Conservation (phyloP, 1,140 invertebrate species). For the Zophobas atratus region DNA sequence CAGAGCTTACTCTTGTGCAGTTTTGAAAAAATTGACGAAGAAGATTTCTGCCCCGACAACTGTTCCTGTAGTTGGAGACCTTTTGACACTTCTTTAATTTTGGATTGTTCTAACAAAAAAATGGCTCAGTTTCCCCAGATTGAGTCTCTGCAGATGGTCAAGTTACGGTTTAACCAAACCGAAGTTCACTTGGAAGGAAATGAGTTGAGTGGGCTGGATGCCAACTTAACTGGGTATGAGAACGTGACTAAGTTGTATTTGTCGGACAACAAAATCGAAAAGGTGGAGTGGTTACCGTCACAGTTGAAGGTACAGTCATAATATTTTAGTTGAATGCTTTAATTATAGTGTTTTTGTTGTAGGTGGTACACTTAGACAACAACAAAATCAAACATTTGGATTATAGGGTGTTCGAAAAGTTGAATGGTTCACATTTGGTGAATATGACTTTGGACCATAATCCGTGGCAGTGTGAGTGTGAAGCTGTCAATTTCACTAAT, state of each 20-base stretch:
- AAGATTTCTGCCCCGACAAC: constrained; percentile 33
- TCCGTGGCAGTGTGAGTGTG: constrained; percentile 56
- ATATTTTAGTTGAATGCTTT: background rate
- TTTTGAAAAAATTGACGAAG: constrained; percentile 10
- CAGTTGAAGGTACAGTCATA: constrained; percentile 44
- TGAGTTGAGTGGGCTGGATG: constrained; percentile 14
- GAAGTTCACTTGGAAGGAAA: constrained; percentile 37
- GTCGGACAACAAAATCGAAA: constrained; percentile 44
- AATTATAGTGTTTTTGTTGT: constrained; percentile 29
- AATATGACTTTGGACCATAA: constrained; percentile 54
- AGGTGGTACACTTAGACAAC: constrained; percentile 50
- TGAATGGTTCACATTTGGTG: constrained; percentile 27
- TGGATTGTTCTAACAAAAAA: constrained; percentile 46
- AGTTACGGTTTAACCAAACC: constrained; percentile 18
- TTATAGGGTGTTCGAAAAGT: constrained; percentile 10
- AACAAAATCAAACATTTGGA: constrained; percentile 46
- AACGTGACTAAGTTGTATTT: constrained; percentile 49
- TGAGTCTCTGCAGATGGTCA: background rate
- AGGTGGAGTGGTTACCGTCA: constrained; percentile 50
- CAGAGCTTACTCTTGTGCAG: constrained; percentile 17
- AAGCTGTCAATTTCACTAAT: constrained; percentile 24
- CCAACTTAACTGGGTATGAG: constrained; percentile 25
- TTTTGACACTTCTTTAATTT: constrained; percentile 34
- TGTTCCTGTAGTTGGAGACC: constrained; percentile 50
- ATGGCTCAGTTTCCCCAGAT: constrained; percentile 29